phyloP scores from a whole-genome alignment of 1,140 invertebrate genomes.

The Temnothorax longispinosus region DNA sequence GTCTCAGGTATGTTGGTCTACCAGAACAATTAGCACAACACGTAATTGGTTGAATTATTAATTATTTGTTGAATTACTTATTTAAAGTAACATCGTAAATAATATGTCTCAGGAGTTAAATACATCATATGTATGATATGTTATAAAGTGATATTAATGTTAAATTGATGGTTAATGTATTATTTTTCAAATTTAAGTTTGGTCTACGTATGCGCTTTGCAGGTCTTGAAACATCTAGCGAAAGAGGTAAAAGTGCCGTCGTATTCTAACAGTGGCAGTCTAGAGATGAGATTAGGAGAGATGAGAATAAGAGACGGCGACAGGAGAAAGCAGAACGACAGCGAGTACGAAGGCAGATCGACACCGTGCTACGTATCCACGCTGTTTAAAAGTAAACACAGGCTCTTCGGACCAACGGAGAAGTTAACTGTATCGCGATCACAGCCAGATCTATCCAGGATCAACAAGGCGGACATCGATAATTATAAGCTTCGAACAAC shows the following conservation, averaged over 20 bases:
- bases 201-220: background rate
- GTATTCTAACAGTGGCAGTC: constrained; percentile 78
- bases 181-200: background rate
- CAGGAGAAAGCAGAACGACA: constrained; percentile 79
- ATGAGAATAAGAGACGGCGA: constrained; percentile 78
- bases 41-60: background rate
- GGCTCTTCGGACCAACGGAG: constrained; percentile 86
- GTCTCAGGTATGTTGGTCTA: constrained; percentile 85
- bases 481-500: constrained; percentile 82
- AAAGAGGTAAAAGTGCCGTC: constrained; percentile 91
- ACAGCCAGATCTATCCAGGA: constrained; percentile 89
- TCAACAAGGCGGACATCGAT: constrained; percentile 83
- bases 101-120: too few species aligned
- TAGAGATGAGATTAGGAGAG: constrained; percentile 77
- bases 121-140: too few species aligned
- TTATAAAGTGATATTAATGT: too few species aligned
- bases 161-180: background rate
- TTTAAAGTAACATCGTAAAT: too few species aligned
- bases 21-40: background rate
- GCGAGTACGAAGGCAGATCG: constrained; percentile 85
- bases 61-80: background rate
- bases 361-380: constrained; percentile 84
- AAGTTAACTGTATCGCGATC: constrained; percentile 91
- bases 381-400: constrained; percentile 84
- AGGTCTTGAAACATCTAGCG: constrained; percentile 94